A percentile compares a stretch with the other conserved stretches of the same genome.
phyloP scores from a whole-genome alignment of 2,888 invertebrate genomes.

The Drosophila koepferae region DNA sequence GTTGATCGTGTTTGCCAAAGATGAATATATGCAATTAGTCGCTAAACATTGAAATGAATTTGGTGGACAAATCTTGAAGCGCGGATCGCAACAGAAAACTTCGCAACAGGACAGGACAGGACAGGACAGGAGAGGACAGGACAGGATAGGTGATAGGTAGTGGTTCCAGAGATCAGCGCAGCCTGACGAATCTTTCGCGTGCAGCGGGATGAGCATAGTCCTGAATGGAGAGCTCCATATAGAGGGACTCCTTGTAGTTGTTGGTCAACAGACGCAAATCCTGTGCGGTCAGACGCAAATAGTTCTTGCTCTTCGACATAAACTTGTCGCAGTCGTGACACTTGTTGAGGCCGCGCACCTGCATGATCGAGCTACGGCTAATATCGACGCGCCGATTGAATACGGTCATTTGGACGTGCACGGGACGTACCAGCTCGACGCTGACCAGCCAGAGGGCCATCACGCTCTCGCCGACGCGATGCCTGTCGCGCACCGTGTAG shows the following conservation, averaged over 20 bases:
- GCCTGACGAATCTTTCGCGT: background rate
- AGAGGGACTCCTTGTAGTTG: conserved; percentile 39
- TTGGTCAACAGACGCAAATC: conserved; percentile 53
- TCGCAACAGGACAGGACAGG: no score
- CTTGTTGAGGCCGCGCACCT: conserved; percentile 36
- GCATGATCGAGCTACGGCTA: conserved; percentile 38
- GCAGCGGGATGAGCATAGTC: conserved; percentile 11
- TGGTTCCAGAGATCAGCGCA: background rate
- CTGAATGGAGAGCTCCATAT: conserved; percentile 50
- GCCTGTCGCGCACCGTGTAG: background rate
- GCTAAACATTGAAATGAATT: background rate
- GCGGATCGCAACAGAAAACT: background rate
- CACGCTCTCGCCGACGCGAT: conserved; percentile 12
- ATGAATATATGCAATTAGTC: background rate
- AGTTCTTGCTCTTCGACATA: conserved; percentile 17
- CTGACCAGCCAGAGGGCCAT: conserved; percentile 53
- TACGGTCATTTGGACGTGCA: conserved; percentile 44
- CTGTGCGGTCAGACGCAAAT: conserved; percentile 34
- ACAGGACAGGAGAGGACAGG: no score
- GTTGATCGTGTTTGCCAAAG: background rate
- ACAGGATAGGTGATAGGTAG: no score
- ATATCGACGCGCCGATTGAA: conserved; percentile 53
- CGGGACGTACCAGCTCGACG: conserved; percentile 21
- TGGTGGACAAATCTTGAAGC: background rate
- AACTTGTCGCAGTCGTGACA: conserved; percentile 36